These are phyloP conservation scores for Drosophila macrospina DNA, from an alignment of 2,888 invertebrate species.

Conservation along the genomic window DNA sequence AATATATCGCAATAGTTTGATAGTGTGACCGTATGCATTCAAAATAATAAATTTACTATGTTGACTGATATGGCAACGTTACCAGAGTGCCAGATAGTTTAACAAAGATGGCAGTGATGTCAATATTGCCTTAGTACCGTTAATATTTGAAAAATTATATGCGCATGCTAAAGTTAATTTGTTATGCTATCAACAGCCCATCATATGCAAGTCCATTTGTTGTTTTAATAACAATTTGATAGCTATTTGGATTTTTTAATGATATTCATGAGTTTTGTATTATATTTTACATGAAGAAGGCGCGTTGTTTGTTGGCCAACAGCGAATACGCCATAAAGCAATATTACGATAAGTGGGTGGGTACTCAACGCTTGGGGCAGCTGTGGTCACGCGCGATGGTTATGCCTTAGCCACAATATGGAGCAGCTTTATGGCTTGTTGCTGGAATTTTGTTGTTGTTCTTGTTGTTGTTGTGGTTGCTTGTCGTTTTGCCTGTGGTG, in stretches of 20 bases:
- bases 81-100: background rate
- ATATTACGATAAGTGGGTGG: slow-evolving; percentile 63
- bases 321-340: slow-evolving; percentile 53
- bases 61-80: slow-evolving; percentile 17
- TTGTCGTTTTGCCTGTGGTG: slow-evolving; percentile 67
- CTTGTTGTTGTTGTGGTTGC: slow-evolving; percentile 44
- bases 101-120: slow-evolving; percentile 4
- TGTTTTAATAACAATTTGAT: slow-evolving; percentile 55
- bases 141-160: slow-evolving; percentile 22
- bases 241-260: slow-evolving; percentile 52
- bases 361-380: slow-evolving; percentile 57
- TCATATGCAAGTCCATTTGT: slow-evolving; percentile 42
- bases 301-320: slow-evolving; percentile 38
- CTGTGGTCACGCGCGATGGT: slow-evolving; percentile 71
- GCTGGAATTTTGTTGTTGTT: slow-evolving; percentile 39
- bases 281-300: slow-evolving; percentile 54
- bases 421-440: slow-evolving; percentile 67
- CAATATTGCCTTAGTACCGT: slow-evolving; percentile 4
- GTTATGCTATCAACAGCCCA: slow-evolving; percentile 17
- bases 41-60: background rate
- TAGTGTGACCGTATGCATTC: slow-evolving; percentile 10
- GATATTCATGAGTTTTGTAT: slow-evolving; percentile 73
- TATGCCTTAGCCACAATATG: slow-evolving; percentile 57
- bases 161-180: slow-evolving; percentile 19
- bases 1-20: background rate